These are phyloP conservation scores for Agonopterix subpropinquella DNA, from an alignment of 2,888 invertebrate species.

Conservation along the genomic window DNA sequence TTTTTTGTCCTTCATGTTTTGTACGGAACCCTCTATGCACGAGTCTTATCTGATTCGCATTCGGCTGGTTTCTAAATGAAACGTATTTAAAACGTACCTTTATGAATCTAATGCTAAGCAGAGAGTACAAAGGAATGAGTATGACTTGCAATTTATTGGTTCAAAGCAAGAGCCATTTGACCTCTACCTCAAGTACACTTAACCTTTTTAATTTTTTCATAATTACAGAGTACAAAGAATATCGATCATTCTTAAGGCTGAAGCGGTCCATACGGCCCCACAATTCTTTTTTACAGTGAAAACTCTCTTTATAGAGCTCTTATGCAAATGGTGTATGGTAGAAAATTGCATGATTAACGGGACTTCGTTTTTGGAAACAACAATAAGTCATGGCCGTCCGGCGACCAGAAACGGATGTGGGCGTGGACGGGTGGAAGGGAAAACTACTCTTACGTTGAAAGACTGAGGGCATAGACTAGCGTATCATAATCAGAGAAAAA, in stretches of 20 bases:
- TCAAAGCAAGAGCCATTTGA: too few species aligned
- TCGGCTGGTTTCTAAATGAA: too few species aligned
- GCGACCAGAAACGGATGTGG: slow-evolving; percentile 25
- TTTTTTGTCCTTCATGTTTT: too few species aligned
- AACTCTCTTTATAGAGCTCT: too few species aligned
- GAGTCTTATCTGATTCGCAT: too few species aligned
- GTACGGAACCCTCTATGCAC: too few species aligned
- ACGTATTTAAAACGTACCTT: too few species aligned
- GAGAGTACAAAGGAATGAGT: too few species aligned
- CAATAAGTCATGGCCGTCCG: slow-evolving; percentile 21
- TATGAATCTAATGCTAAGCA: too few species aligned
- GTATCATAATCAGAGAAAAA: not conserved
- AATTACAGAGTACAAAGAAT: slow-evolving; percentile 31
- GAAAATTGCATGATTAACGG: not conserved
- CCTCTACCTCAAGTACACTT: not conserved
- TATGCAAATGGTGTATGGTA: too few species aligned
- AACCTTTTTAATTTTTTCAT: not conserved
- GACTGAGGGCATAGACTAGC: not conserved
- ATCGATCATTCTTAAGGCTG: slow-evolving; percentile 41
- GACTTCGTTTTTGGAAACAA: not conserved
- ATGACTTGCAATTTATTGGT: too few species aligned
- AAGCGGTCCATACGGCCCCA: slow-evolving; percentile 18
- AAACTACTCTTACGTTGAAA: slow-evolving; percentile 6
- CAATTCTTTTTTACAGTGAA: too few species aligned
- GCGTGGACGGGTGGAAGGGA: slow-evolving; percentile 20